A percentile compares a stretch with the other conserved stretches of the same genome.
These are phyloP conservation scores for Xanthostigma xanthostigma DNA, from an alignment of 2,888 invertebrate genomes.

Conservation along the genomic window DNA sequence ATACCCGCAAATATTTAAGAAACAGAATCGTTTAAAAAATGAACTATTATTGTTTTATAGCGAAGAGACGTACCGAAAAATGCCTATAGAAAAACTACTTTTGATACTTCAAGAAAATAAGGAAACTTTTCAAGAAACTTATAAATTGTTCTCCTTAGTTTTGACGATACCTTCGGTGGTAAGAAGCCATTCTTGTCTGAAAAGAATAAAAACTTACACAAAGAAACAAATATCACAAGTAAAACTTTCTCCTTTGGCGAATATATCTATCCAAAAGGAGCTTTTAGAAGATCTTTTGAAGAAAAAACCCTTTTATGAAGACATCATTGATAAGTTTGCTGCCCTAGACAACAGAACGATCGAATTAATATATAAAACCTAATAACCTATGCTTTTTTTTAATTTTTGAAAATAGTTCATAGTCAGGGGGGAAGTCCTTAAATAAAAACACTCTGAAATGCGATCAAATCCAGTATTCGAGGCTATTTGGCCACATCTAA, in stretches of 20 bases:
- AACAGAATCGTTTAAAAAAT: constrained; percentile 1
- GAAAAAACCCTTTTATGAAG: constrained; percentile 11
- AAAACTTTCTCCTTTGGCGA: constrained; percentile 6
- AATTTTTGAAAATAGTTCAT: no score
- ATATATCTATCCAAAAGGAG: constrained; percentile 11
- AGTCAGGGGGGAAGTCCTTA: no score
- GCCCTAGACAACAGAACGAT: constrained; percentile 10
- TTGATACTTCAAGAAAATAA: not conserved
- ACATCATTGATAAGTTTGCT: constrained; percentile 14
- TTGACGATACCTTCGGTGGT: constrained; percentile 10
- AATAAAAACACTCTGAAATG: no score
- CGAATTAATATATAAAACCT: constrained; percentile 6
- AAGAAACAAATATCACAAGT: constrained; percentile 7
- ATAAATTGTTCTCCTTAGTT: constrained; percentile 8
- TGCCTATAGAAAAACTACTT: not conserved
- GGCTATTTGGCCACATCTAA: no score
- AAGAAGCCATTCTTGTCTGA: constrained; percentile 7
- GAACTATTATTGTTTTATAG: constrained; percentile 4
- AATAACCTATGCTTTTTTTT: no score
- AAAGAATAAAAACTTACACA: constrained; percentile 10
- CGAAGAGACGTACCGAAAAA: not conserved
- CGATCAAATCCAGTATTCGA: no score
- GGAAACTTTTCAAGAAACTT: constrained; percentile 7
- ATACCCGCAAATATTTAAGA: constrained; percentile 5
- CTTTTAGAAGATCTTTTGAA: constrained; percentile 8